These are phyloP conservation scores for Hydractinia echinata DNA, from an alignment of 30 jellyfish, hydroid and myxozoan genomes.

Conservation along the genomic window DNA sequence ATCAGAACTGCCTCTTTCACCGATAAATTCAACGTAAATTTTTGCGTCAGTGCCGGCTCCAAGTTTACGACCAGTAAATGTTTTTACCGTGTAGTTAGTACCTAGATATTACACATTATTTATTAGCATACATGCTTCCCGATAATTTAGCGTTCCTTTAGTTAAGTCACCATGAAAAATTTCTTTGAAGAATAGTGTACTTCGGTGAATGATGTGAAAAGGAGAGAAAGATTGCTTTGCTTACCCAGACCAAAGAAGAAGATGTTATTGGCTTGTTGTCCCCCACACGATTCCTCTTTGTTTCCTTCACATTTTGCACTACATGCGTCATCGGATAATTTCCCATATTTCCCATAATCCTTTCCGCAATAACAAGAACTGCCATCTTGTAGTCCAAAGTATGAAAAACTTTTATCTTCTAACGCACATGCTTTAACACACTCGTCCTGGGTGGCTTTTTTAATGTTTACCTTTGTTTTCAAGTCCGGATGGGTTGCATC, in stretches of 20 bases:
- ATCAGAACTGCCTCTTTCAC: constrained; percentile 90
- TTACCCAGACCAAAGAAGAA: constrained; percentile 80
- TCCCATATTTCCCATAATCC: constrained; percentile 74
- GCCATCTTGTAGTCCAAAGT: constrained; percentile 89
- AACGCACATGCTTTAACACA: constrained; percentile 87
- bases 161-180: too few species aligned
- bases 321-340: constrained; percentile 49
- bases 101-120: constrained; percentile 25
- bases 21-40: constrained; percentile 65
- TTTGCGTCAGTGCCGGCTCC: constrained; percentile 97
- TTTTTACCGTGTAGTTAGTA: constrained; percentile 74
- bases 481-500: constrained; percentile 54
- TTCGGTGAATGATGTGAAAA: too few species aligned
- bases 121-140: too few species aligned
- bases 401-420: constrained; percentile 77
- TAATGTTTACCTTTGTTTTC: constrained; percentile 42
- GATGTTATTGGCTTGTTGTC: constrained; percentile 59
- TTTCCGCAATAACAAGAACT: constrained; percentile 76
- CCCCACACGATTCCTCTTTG: constrained; percentile 79
- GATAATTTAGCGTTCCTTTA: too few species aligned
- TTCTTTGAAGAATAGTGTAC: too few species aligned
- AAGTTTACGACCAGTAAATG: constrained; percentile 74
- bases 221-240: not conserved
- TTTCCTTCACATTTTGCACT: constrained; percentile 58
- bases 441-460: constrained; percentile 70